phyloP scores from a whole-genome alignment of 1,140 invertebrate genomes.

The Saxidomus purpurata region DNA sequence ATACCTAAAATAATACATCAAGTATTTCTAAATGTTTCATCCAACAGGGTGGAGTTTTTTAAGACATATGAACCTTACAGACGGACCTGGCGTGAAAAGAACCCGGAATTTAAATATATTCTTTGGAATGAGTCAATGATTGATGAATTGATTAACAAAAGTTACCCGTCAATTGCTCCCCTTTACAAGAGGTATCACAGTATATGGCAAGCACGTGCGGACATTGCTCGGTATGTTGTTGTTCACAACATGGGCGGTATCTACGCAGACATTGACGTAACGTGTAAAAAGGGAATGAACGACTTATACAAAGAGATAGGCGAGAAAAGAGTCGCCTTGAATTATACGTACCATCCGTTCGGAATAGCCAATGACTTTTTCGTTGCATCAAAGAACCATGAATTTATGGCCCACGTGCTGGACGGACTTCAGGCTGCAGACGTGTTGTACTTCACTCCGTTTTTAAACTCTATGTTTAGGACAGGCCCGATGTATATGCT shows the following conservation, averaged over 20 bases:
- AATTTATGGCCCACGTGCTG: constrained; percentile 59
- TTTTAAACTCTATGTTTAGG: constrained; percentile 59
- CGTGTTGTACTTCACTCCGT: constrained; percentile 60
- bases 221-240: constrained; percentile 55
- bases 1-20: constrained; percentile 60
- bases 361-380: constrained; percentile 62
- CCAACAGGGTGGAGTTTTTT: constrained; percentile 35
- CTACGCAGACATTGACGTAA: constrained; percentile 54
- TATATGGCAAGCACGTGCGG: constrained; percentile 48
- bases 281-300: constrained; percentile 26
- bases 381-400: constrained; percentile 22
- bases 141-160: constrained; percentile 41
- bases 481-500: constrained; percentile 64
- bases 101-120: constrained; percentile 57
- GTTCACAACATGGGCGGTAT: constrained; percentile 57
- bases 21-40: constrained; percentile 53
- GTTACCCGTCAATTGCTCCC: constrained; percentile 30
- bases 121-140: constrained; percentile 57
- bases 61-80: constrained; percentile 40
- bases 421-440: constrained; percentile 53
- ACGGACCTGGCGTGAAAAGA: constrained; percentile 39
- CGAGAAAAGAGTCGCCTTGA: constrained; percentile 51
- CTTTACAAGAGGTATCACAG: constrained; percentile 39
- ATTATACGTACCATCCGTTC: constrained; percentile 55
- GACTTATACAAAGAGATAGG: constrained; percentile 45